Evolutionary conservation across 2,888 invertebrate genomes (phyloP).

Genomic region (Macrophya annulata): DNA sequence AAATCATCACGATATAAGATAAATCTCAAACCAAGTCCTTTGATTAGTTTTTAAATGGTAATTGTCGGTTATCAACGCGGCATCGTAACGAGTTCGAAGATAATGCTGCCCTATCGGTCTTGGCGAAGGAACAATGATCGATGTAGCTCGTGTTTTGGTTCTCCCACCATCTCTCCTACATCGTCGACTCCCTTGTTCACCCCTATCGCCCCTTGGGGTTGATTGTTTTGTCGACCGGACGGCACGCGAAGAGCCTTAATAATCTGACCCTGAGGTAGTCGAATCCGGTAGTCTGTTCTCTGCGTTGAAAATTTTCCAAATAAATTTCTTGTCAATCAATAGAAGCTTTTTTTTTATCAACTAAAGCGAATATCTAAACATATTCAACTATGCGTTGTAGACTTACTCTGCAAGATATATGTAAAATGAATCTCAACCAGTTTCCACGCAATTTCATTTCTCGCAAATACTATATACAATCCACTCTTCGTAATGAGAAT

Average conservation of each 20-base stretch:
- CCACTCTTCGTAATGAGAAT: conserved; percentile 23
- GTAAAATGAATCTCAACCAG: not conserved
- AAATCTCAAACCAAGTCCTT: not conserved
- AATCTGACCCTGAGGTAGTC: conserved; percentile 42
- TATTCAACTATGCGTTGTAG: not conserved
- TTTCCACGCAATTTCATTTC: conserved; percentile 8
- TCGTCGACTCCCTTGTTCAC: conserved; percentile 49
- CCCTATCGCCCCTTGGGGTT: conserved; percentile 59
- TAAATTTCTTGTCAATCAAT: conserved; percentile 29
- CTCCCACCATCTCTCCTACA: conserved; percentile 56
- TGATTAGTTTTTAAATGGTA: conserved; percentile 61
- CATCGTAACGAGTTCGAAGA: conserved; percentile 79
- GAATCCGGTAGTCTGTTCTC: conserved; percentile 19
- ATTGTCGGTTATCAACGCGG: conserved; percentile 78
- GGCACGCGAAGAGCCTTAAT: conserved; percentile 65
- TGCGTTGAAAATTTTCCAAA: not conserved
- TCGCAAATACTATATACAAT: conserved; percentile 19
- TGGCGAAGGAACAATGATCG: conserved; percentile 77
- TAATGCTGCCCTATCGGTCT: conserved; percentile 78
- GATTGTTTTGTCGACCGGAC: conserved; percentile 70
- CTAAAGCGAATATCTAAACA: not conserved
- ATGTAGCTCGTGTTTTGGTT: conserved; percentile 75
- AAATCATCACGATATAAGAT: conserved; percentile 22
- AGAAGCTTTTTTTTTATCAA: not conserved
- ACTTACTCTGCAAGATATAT: not conserved